phyloP scores from a whole-genome alignment of 2,113 vertebrate species.

The Elephas maximus region DNA sequence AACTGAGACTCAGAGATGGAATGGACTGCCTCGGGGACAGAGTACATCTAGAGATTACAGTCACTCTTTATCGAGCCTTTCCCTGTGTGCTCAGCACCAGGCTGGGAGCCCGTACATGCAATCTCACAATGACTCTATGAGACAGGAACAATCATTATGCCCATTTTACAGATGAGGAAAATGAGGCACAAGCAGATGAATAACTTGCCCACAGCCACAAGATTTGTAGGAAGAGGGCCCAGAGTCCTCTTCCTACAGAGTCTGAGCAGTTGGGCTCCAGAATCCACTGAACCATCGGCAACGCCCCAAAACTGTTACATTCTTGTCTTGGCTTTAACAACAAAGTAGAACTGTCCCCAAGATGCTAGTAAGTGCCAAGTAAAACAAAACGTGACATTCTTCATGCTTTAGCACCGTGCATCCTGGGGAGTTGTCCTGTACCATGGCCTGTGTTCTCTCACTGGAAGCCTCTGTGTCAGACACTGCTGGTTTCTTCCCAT shows the following conservation, averaged over 20 bases:
- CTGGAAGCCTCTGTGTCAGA: not conserved
- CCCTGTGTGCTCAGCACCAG: not conserved
- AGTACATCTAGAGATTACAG: not conserved
- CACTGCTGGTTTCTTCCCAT: not conserved
- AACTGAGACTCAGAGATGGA: not conserved
- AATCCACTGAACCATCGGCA: not conserved
- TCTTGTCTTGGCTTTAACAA: not conserved
- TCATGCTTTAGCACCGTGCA: not conserved
- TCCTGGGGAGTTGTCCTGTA: not conserved
- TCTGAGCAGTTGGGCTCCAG: not conserved
- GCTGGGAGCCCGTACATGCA: too few relatives aligned
- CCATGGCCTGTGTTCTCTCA: not conserved
- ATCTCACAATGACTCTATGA: too few relatives aligned
- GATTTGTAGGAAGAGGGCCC: not conserved
- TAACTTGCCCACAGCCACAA: not conserved
- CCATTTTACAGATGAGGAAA: not conserved
- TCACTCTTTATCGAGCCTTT: not conserved
- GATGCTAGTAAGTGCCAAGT: not conserved
- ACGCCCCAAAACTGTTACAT: not conserved
- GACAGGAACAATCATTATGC: not conserved
- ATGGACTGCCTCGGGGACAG: not conserved
- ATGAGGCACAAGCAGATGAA: not conserved
- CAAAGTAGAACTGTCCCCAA: not conserved
- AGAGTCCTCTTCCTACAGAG: too few relatives aligned
- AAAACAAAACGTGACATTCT: not conserved